phyloP scores from a whole-genome alignment of 92 coral and sea anemone genomes.

The Porites evermanni region DNA sequence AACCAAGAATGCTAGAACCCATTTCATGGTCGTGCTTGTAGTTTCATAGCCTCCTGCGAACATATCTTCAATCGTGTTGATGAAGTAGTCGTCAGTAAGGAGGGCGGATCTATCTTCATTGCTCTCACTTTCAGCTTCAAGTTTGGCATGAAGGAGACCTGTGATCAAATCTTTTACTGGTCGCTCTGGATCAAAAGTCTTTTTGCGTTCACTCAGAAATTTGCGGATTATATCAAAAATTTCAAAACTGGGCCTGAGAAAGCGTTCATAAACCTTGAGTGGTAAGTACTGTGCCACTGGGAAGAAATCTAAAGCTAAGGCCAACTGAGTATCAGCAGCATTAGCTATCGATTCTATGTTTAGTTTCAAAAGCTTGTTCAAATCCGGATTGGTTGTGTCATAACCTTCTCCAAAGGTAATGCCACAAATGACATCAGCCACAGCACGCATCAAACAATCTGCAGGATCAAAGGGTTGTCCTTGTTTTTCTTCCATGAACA shows the following conservation, averaged over 20 bases:
- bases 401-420: slow-evolving; percentile 62
- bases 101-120: slow-evolving; percentile 23
- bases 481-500: slow-evolving; percentile 34
- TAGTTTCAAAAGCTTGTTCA: slow-evolving; percentile 7
- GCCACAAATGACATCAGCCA: slow-evolving; percentile 65
- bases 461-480: slow-evolving; percentile 65
- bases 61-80: slow-evolving; percentile 46
- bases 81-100: slow-evolving; percentile 49
- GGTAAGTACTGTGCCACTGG: slow-evolving; percentile 1
- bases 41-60: slow-evolving; percentile 66
- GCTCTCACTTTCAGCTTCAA: background rate
- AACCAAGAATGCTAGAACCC: slow-evolving; percentile 55
- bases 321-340: background rate
- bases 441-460: slow-evolving; percentile 48
- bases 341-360: background rate
- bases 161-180: background rate
- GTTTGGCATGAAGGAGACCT: slow-evolving; percentile 1
- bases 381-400: slow-evolving; percentile 46
- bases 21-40: slow-evolving; percentile 52
- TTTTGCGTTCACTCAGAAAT: background rate
- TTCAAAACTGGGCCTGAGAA: background rate
- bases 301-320: background rate
- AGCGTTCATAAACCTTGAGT: background rate
- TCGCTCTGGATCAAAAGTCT: slow-evolving; percentile 4
- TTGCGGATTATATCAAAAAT: background rate